These are phyloP conservation scores for Galerucella pusilla DNA, from an alignment of 2,888 invertebrate species.

Conservation along the genomic window DNA sequence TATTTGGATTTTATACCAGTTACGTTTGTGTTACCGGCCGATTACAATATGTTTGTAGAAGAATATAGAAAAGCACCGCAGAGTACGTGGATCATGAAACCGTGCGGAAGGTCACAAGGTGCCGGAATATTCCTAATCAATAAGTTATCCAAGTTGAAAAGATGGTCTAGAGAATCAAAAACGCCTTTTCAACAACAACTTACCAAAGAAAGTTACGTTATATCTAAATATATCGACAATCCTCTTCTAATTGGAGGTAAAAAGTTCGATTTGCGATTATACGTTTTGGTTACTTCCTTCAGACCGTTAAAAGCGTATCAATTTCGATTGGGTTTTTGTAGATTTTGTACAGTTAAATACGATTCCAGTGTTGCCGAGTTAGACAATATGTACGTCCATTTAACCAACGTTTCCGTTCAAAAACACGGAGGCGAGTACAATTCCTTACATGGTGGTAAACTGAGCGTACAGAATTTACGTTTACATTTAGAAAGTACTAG, in stretches of 20 bases:
- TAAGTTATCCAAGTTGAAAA: slow-evolving; percentile 91
- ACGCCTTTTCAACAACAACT: slow-evolving; percentile 86
- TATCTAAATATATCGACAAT: slow-evolving; percentile 94
- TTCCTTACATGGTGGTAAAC: slow-evolving; percentile 92
- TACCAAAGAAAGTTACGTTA: slow-evolving; percentile 92
- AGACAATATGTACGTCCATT: slow-evolving; percentile 94
- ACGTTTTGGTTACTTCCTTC: slow-evolving; percentile 93
- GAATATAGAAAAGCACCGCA: slow-evolving; percentile 94
- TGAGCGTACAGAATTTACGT: slow-evolving; percentile 90
- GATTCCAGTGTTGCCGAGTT: slow-evolving; percentile 88
- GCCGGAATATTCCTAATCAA: slow-evolving; percentile 97
- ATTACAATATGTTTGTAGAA: slow-evolving; percentile 97
- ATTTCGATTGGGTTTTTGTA: slow-evolving; percentile 92
- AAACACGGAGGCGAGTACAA: slow-evolving; percentile 97
- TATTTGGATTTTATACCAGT: slow-evolving; percentile 93
- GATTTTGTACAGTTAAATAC: slow-evolving; percentile 96
- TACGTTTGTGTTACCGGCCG: slow-evolving; percentile 93
- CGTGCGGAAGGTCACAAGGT: slow-evolving; percentile 93
- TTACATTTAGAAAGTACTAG: slow-evolving; percentile 91
- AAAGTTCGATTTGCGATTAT: slow-evolving; percentile 93
- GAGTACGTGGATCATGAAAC: slow-evolving; percentile 98
- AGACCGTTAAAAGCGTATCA: slow-evolving; percentile 93
- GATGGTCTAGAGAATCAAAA: slow-evolving; percentile 89
- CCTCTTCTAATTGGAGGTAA: slow-evolving; percentile 95
- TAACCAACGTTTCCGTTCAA: slow-evolving; percentile 98